Evolutionary conservation across 1,140 invertebrate genomes (phyloP), one percentile per base, ranked within the genome.

Genomic region (Vollenhovia emeryi): DNA sequence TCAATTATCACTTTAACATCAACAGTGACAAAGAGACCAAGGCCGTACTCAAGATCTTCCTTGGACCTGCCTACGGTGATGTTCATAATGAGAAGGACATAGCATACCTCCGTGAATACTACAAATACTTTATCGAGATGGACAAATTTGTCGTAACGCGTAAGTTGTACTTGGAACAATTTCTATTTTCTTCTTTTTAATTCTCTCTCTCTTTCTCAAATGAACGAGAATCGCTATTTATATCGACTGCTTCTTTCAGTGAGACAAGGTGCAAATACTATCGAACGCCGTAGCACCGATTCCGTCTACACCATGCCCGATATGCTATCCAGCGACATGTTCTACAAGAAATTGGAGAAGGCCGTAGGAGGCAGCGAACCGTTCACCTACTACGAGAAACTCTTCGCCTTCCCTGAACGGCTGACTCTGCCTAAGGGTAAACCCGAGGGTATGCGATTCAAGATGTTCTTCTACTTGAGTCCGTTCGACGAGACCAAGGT

Each of bases 1-100:
- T 96, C 95, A 95, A 94, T 76, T 95, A 96, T 84, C 95, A 93
- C 24, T 93, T 96, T 89, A 93, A 93, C 59, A 92, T 96, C 11
- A 93, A 94, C 40, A 93, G 93, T 57, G 94, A 96, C 52, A 95
- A 95, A 68, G 93, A 92, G 9, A 94, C 93, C 50, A 95, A 95
- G 85, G 95, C 94, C 40, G 91, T 95, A 15, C 89, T 95, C 11
- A 91, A 92, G 15, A 93, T 95, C 69, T 95, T 94, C 93, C 82
- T 95, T 55, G 94, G 94, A 82, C 95, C 95, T 7, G 88, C 91
- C 9, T 85, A 96, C 90, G 95, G 76, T 4, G 82, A 89, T 30
- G 92, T 93, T 21, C 88, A 92, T 50, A 36, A 27, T 6, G 91
- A 95, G 48, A 89, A 91, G 3, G 91, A 93, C 52, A 57, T 87